These are phyloP conservation scores for Scotopteryx bipunctaria DNA, from an alignment of 2,888 invertebrate genomes.

Conservation along the genomic window DNA sequence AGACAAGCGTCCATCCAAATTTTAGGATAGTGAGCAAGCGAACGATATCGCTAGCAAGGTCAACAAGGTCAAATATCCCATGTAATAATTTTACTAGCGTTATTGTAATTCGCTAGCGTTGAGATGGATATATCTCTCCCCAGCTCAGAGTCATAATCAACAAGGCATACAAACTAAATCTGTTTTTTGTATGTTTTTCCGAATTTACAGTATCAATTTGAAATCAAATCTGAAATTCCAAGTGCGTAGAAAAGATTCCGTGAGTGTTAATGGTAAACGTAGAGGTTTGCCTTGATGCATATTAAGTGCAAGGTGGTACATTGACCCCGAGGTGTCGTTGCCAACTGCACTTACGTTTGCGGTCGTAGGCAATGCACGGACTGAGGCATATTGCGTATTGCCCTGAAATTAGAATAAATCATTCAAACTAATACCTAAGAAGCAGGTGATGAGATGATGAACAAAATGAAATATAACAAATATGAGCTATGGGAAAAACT, in stretches of 20 bases:
- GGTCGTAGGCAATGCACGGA: slow-evolving; percentile 39
- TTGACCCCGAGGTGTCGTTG: slow-evolving; percentile 66
- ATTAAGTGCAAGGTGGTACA: slow-evolving; percentile 78
- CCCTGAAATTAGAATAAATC: slow-evolving; percentile 27
- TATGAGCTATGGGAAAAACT: too few species aligned
- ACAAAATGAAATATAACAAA: too few species aligned
- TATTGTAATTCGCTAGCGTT: too few species aligned
- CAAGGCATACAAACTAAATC: too few species aligned
- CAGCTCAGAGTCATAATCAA: too few species aligned
- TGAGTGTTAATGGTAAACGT: slow-evolving; percentile 41
- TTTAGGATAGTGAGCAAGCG: too few species aligned
- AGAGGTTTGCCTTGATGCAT: slow-evolving; percentile 63
- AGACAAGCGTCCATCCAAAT: too few species aligned
- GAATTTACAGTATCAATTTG: background rate
- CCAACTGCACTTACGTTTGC: slow-evolving; percentile 39
- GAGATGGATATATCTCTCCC: too few species aligned
- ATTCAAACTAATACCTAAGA: slow-evolving; percentile 2
- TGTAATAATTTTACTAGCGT: too few species aligned
- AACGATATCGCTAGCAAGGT: too few species aligned
- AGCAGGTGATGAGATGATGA: background rate
- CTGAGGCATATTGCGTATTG: slow-evolving; percentile 27
- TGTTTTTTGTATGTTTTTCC: too few species aligned
- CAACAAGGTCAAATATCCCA: too few species aligned
- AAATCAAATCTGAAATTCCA: slow-evolving; percentile 8
- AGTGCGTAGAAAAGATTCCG: slow-evolving; percentile 33